Evolutionary conservation across 23 tunicate genomes (phyloP).

Genomic region (Oikopleura albicans): DNA sequence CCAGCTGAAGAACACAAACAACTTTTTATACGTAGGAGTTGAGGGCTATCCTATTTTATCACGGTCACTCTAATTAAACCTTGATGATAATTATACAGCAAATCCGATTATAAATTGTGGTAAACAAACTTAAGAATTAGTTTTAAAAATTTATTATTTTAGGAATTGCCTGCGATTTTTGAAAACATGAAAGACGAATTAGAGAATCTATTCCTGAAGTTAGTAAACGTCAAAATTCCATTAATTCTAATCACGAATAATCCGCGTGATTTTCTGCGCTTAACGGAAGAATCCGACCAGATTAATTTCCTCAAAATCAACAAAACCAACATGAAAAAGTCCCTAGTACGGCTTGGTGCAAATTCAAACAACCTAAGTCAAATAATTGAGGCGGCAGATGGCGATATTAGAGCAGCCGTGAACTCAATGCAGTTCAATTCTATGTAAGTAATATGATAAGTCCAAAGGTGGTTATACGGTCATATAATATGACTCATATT

Average conservation of each 20-base stretch:
- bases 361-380: not conserved
- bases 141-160: no score
- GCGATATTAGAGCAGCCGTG: not conserved
- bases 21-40: no score
- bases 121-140: no score
- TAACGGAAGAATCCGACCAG: not conserved
- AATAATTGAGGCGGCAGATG: not conserved
- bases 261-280: not conserved
- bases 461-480: not conserved
- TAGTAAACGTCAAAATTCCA: not conserved
- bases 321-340: not conserved
- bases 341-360: not conserved
- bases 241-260: not conserved
- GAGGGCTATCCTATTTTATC: no score
- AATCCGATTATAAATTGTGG: no score
- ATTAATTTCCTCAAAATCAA: not conserved
- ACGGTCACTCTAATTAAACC: no score
- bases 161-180: not conserved
- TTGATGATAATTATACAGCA: no score
- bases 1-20: no score
- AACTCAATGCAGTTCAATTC: not conserved
- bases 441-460: not conserved
- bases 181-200: not conserved
- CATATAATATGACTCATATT: no score
- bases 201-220: not conserved